phyloP scores from a whole-genome alignment of 2,888 invertebrate genomes.

The Melanargia galathea region DNA sequence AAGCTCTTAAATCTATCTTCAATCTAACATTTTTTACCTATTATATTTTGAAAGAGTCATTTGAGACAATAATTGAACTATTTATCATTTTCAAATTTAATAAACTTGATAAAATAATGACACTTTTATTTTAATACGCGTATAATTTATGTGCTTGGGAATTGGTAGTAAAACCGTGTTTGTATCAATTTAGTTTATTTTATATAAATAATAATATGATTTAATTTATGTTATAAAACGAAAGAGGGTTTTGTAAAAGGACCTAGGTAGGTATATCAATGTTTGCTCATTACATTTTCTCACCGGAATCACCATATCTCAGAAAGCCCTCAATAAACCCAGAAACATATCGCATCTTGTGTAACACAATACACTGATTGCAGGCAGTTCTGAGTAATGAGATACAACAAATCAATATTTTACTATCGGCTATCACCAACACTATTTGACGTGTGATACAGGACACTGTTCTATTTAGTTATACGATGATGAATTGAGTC shows the following conservation, averaged over 20 bases:
- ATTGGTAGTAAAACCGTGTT: no score
- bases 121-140: neutral
- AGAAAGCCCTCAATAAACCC: slow-evolving; percentile 13
- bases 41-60: slow-evolving; percentile 6
- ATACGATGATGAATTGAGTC: slow-evolving; percentile 44
- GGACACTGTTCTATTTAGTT: slow-evolving; percentile 46
- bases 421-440: slow-evolving; percentile 49
- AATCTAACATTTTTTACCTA: neutral
- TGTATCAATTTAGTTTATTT: no score
- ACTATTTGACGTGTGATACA: slow-evolving; percentile 50
- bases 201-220: no score
- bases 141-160: neutral
- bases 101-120: neutral
- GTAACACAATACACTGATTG: slow-evolving; percentile 39
- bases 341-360: neutral
- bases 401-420: slow-evolving; percentile 53
- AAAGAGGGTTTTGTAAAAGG: no score
- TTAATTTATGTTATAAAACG: no score
- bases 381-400: slow-evolving; percentile 54
- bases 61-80: neutral
- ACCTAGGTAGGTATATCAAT: no score
- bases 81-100: no score
- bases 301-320: neutral
- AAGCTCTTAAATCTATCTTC: neutral
- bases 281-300: neutral